These are phyloP conservation scores for Phyllostomus discolor DNA, from an alignment of 2,113 vertebrate genomes.

Conservation along the genomic window DNA sequence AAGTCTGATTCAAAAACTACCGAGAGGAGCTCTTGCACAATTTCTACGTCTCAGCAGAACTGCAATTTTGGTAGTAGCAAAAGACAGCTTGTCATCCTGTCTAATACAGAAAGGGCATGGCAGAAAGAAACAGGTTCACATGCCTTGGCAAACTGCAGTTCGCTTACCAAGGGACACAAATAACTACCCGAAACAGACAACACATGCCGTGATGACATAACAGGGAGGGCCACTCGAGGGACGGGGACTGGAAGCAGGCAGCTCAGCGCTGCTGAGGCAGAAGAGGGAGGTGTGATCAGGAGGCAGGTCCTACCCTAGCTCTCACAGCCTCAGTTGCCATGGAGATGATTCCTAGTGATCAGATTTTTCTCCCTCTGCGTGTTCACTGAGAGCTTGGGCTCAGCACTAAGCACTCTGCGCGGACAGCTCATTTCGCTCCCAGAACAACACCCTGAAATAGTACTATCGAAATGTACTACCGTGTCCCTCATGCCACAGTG, in stretches of 20 bases:
- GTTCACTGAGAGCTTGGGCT: not conserved
- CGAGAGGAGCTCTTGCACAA: not conserved
- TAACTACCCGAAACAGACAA: not conserved
- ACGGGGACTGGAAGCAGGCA: not conserved
- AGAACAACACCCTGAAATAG: not conserved
- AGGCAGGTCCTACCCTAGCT: not conserved
- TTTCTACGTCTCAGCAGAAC: not conserved
- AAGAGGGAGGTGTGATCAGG: not conserved
- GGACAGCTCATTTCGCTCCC: not conserved
- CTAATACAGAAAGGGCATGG: not conserved
- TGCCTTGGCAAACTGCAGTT: not conserved
- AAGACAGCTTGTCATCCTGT: not conserved
- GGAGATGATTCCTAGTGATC: not conserved
- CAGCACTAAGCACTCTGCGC: not conserved
- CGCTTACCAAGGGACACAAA: not conserved
- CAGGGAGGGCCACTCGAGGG: not conserved
- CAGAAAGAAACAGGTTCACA: not conserved
- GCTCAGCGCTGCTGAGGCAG: not conserved
- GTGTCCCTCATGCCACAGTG: not conserved
- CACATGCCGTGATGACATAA: not conserved
- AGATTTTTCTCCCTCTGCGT: not conserved
- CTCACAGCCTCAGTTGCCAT: not conserved
- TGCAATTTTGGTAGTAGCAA: not conserved
- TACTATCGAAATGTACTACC: not conserved
- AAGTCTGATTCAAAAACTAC: not conserved